These are phyloP conservation scores for Echinometra lucunter DNA, from an alignment of 53 echinoderm and acorn worm genomes.

Conservation along the genomic window DNA sequence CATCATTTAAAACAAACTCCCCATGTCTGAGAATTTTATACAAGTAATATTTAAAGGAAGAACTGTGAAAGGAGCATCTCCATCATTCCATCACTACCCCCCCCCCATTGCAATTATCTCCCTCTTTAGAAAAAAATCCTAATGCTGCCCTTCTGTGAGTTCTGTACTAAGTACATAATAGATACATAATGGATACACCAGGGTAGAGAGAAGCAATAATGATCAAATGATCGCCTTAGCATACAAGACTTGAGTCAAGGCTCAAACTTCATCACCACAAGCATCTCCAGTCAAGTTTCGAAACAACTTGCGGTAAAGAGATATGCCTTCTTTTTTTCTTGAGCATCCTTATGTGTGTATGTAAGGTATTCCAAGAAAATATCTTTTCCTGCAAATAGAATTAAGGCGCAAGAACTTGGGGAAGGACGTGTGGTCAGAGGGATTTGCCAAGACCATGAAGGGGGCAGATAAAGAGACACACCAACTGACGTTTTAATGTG, in stretches of 20 bases:
- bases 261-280: background rate
- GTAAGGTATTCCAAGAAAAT: too few relatives aligned
- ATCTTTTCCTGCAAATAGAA: background rate
- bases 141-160: too few relatives aligned
- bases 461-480: slow-evolving; percentile 31
- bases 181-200: background rate
- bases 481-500: slow-evolving; percentile 16
- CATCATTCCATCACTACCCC: background rate
- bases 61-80: background rate
- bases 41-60: background rate
- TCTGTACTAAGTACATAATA: too few relatives aligned
- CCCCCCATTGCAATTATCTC: background rate
- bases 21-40: background rate
- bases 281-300: background rate
- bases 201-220: background rate
- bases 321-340: background rate
- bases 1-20: background rate
- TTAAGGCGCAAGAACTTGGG: background rate
- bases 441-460: background rate
- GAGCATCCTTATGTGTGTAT: too few relatives aligned
- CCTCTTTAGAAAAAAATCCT: background rate
- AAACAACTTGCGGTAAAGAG: background rate
- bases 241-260: background rate
- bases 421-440: background rate
- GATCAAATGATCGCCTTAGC: background rate